Conservation (phyloP, 2,113 vertebrate genomes). For the Ginglymostoma cirratum region DNA sequence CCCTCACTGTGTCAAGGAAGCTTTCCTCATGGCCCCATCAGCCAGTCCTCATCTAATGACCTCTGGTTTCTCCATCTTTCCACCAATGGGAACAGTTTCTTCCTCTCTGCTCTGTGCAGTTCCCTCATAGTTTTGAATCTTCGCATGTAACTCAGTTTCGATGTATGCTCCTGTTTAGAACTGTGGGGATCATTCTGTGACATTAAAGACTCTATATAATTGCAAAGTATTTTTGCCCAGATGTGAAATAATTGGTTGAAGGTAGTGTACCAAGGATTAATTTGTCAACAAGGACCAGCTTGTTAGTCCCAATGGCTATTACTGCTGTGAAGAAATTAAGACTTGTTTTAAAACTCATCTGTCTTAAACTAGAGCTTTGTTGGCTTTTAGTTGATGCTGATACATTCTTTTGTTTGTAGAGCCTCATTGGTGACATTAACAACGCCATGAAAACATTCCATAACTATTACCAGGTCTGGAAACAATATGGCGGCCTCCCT, state of each 20-base stretch:
- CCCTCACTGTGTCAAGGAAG: too few relatives aligned
- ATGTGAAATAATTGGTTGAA: neutral
- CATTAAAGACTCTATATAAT: neutral
- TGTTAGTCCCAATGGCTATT: neutral
- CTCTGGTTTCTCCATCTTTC: too few relatives aligned
- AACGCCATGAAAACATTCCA: slow-evolving; percentile 85
- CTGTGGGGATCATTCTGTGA: too few relatives aligned
- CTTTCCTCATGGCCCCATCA: too few relatives aligned
- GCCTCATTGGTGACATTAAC: slow-evolving; percentile 81
- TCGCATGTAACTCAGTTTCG: too few relatives aligned
- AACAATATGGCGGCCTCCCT: slow-evolving; percentile 90
- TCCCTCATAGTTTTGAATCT: too few relatives aligned
- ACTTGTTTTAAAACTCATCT: neutral
- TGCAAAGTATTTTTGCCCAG: neutral
- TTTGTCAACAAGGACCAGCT: neutral
- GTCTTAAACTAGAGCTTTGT: neutral
- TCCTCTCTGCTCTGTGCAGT: too few relatives aligned
- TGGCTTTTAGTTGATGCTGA: neutral
- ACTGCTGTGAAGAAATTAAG: neutral
- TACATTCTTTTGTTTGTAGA: slow-evolving; percentile 54
- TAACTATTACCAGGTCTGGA: slow-evolving; percentile 96
- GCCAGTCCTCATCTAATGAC: too few relatives aligned
- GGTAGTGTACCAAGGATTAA: neutral
- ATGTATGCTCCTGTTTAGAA: too few relatives aligned
- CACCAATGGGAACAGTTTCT: too few relatives aligned